Conservation (phyloP, 2,888 invertebrate species). For the Oligia latruncula region DNA sequence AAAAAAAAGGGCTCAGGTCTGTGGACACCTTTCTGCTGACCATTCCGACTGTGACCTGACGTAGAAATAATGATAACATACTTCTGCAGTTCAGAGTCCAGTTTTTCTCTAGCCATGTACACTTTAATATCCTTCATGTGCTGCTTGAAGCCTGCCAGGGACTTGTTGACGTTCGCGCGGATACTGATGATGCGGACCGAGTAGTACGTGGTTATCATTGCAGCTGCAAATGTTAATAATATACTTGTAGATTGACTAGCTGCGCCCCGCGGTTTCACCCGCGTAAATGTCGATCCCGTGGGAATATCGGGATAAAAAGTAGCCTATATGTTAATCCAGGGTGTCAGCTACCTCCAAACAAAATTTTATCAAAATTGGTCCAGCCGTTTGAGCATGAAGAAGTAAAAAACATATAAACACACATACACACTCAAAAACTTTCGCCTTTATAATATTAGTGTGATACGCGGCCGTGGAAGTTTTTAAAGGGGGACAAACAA, state of each 20-base stretch:
- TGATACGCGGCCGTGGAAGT: not conserved
- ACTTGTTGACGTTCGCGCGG: conserved; percentile 82
- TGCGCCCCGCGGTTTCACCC: no score
- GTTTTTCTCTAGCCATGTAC: conserved; percentile 79
- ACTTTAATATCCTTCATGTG: conserved; percentile 79
- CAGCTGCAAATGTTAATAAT: conserved; percentile 67
- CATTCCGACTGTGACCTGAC: not conserved
- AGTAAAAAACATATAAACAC: no score
- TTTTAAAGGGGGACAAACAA: not conserved
- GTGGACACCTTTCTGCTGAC: not conserved
- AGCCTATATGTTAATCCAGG: no score
- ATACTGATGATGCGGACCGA: conserved; percentile 84
- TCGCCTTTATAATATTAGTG: no score
- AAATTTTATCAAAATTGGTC: no score
- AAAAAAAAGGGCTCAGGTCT: no score
- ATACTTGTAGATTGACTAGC: no score
- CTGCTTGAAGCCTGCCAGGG: conserved; percentile 81
- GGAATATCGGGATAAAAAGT: no score
- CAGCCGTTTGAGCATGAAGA: no score
- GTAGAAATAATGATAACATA: conserved; percentile 53
- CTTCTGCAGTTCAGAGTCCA: conserved; percentile 74
- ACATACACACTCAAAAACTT: no score
- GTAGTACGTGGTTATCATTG: conserved; percentile 81
- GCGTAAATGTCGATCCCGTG: no score
- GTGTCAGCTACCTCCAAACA: no score